phyloP scores from a whole-genome alignment of 1,140 invertebrate genomes.

The Tachypleus tridentatus region DNA sequence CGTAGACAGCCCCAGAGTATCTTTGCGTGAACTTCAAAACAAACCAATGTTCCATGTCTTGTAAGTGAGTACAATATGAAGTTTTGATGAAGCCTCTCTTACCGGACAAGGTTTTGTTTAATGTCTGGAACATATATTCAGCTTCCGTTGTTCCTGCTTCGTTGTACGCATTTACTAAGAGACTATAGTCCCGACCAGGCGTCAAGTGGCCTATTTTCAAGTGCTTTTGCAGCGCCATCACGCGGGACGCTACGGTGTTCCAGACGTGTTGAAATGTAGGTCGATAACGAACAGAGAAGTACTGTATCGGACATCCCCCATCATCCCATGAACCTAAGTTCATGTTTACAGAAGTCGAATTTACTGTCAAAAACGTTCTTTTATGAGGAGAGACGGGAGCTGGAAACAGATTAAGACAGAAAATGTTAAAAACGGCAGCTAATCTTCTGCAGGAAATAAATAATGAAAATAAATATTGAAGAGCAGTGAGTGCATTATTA shows the following conservation, averaged over 20 bases:
- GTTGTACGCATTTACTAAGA: constrained; percentile 20
- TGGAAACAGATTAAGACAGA: constrained; percentile 6
- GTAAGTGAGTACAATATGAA: too few species aligned
- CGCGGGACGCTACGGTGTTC: constrained; percentile 55
- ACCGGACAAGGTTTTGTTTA: background rate
- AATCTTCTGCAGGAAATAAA: background rate
- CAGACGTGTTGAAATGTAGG: constrained; percentile 55
- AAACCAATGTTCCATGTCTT: too few species aligned
- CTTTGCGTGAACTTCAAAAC: too few species aligned
- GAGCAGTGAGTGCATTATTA: too few species aligned
- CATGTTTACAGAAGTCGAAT: constrained; percentile 36
- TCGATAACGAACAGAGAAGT: constrained; percentile 48
- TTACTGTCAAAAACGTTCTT: constrained; percentile 26
- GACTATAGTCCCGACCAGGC: constrained; percentile 15
- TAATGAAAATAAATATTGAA: too few species aligned
- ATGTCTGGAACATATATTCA: constrained; percentile 18
- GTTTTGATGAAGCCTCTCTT: too few species aligned
- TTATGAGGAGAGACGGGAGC: constrained; percentile 25
- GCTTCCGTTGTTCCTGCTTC: constrained; percentile 19
- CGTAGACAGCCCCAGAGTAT: too few species aligned
- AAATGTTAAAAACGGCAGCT: background rate
- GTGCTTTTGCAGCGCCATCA: constrained; percentile 1
- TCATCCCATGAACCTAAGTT: constrained; percentile 47
- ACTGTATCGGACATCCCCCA: constrained; percentile 42
- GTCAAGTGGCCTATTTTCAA: constrained; percentile 9